These are phyloP conservation scores for Sylvietta virens DNA, from an alignment of 2,113 vertebrate species.

Conservation along the genomic window DNA sequence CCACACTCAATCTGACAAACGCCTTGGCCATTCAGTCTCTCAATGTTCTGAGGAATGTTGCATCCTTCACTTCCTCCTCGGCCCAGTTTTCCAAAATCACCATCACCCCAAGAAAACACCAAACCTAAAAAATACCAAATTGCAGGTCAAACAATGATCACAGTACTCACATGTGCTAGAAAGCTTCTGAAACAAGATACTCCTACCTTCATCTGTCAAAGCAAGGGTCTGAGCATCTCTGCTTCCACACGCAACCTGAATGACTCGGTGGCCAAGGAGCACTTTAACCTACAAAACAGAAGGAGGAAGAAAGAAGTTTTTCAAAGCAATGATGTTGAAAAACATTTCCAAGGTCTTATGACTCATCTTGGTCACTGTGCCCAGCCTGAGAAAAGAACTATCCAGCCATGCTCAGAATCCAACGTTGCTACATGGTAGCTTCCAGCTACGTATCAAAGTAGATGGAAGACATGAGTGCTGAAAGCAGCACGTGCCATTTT, in stretches of 20 bases:
- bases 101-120: conserved; percentile 99
- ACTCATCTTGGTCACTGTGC: not conserved
- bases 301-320: not conserved
- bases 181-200: not conserved
- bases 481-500: not conserved
- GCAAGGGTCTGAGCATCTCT: conserved; percentile 96
- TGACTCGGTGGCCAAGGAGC: conserved; percentile 91
- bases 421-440: not conserved
- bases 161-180: not conserved
- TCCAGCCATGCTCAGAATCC: not conserved
- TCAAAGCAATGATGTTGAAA: not conserved
- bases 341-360: not conserved
- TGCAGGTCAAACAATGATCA: not conserved
- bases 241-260: conserved; percentile 97
- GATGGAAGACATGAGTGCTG: not conserved
- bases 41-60: conserved; percentile 98
- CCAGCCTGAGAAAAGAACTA: not conserved
- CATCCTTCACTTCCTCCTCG: conserved; percentile 98
- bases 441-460: not conserved
- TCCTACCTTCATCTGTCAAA: conserved; percentile 92
- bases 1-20: conserved; percentile 98
- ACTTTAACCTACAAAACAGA: conserved; percentile 85
- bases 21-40: conserved; percentile 91
- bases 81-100: conserved; percentile 96
- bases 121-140: conserved; percentile 75